A percentile compares a stretch with the other conserved stretches of the same genome.
Evolutionary conservation across 2,888 invertebrate species (phyloP).

Genomic region (Achlya flavicornis): DNA sequence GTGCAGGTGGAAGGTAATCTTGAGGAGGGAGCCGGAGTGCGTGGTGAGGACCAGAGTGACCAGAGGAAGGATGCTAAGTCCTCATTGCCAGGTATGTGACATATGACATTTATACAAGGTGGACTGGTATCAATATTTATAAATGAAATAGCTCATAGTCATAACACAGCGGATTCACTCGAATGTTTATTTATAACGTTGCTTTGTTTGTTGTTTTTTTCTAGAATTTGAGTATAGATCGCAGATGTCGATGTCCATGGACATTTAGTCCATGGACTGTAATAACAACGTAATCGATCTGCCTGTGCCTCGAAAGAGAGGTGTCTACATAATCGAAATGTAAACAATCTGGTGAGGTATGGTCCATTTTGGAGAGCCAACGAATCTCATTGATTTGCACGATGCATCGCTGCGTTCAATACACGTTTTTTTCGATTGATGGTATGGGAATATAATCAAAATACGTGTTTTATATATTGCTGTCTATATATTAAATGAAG

Average conservation of each 20-base stretch:
- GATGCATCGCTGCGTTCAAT: too few species aligned
- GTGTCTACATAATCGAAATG: too few species aligned
- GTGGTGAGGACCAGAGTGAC: slow-evolving; percentile 50
- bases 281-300: too few species aligned
- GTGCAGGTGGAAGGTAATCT: slow-evolving; percentile 44
- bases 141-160: background rate
- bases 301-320: too few species aligned
- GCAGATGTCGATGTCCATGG: background rate
- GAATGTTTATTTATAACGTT: background rate
- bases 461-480: too few species aligned
- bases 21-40: slow-evolving; percentile 29
- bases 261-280: background rate
- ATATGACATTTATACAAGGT: slow-evolving; percentile 17
- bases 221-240: background rate
- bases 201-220: background rate
- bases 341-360: too few species aligned
- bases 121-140: slow-evolving; percentile 17
- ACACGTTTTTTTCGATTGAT: too few species aligned
- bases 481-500: too few species aligned
- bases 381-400: too few species aligned
- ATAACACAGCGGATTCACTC: background rate
- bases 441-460: too few species aligned
- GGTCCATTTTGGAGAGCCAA: too few species aligned
- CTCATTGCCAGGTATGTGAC: slow-evolving; percentile 61
- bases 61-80: slow-evolving; percentile 62